These are phyloP conservation scores for Brachionus rubens DNA, from an alignment of 1,140 invertebrate species.

Conservation along the genomic window DNA sequence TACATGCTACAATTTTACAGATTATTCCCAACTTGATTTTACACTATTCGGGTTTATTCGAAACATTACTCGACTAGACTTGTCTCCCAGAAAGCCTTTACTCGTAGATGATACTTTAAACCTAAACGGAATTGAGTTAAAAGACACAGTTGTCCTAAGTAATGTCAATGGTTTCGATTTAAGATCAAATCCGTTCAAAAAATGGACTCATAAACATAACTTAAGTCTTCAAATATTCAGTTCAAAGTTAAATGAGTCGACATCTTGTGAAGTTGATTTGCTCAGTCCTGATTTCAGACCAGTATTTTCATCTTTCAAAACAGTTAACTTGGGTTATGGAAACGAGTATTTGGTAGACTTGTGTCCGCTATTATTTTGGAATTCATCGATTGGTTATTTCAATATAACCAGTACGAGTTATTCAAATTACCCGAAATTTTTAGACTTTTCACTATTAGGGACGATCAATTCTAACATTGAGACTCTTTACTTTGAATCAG, in stretches of 20 bases:
- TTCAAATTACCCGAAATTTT: not conserved
- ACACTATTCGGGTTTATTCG: not conserved
- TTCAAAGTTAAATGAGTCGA: not conserved
- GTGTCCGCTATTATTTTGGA: conserved; percentile 19
- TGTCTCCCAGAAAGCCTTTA: not conserved
- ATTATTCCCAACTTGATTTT: conserved; percentile 19
- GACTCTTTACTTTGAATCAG: not conserved
- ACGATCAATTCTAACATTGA: conserved; percentile 18
- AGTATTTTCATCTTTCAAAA: conserved; percentile 12
- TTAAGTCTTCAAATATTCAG: not conserved
- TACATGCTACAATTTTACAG: not conserved
- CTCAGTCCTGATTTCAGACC: not conserved
- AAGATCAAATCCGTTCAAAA: not conserved
- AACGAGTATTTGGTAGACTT: not conserved
- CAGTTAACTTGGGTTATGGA: not conserved
- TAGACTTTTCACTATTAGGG: not conserved
- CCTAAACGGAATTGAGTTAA: not conserved
- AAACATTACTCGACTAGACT: not conserved
- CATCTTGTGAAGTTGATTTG: not conserved
- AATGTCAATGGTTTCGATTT: conserved; percentile 13
- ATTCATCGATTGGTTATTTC: conserved; percentile 5
- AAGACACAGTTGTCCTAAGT: conserved; percentile 1
- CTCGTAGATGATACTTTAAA: conserved; percentile 1
- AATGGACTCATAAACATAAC: not conserved
- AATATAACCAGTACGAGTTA: not conserved